phyloP scores from a whole-genome alignment of 1,140 invertebrate species.

The Caenorhabditis elegans region WBcel235 BX284605.5:3028501-3029000 shows the following conservation, averaged over 20 bases:
- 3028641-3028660: no score
- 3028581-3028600: not conserved
- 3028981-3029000: not conserved
- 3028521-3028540: no score
- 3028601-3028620: not conserved
- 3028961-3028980: slow-evolving; percentile 27
- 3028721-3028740: not conserved
- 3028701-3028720: not conserved
- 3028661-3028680: no score
- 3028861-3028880: slow-evolving; percentile 29
- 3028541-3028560: no score
- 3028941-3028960: not conserved
- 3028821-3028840: not conserved
- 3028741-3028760: not conserved
- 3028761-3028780: not conserved
- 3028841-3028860: slow-evolving; percentile 37
- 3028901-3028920: slow-evolving; percentile 49
- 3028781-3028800: not conserved
- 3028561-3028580: not conserved
- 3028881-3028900: slow-evolving; percentile 45
- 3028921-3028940: not conserved
- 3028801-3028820: not conserved
- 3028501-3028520: not conserved
- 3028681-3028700: no score
- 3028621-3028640: not conserved